A percentile compares a stretch with the other conserved stretches of the same genome.
Conservation (phyloP, 2,113 vertebrate genomes). For the Leptosomus discolor region DNA sequence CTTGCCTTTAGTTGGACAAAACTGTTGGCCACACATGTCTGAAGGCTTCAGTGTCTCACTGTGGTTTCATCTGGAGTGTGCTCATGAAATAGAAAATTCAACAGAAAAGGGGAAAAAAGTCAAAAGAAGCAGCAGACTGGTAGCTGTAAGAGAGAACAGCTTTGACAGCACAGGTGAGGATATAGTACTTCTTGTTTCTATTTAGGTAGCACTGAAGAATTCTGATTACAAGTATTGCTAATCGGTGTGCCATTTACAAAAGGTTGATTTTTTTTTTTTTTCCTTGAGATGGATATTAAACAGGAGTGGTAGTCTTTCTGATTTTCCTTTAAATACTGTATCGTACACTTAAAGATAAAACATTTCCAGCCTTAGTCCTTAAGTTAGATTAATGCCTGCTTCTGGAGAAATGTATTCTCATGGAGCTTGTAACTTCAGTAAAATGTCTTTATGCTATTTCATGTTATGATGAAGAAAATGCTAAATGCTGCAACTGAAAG, state of each 20-base stretch:
- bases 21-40: constrained; percentile 97
- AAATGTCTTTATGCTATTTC: background rate
- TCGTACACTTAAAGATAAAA: background rate
- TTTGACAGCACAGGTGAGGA: constrained; percentile 74
- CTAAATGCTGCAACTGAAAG: background rate
- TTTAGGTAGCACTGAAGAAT: background rate
- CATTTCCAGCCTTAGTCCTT: background rate
- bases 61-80: constrained; percentile 81
- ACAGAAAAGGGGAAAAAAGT: constrained; percentile 71
- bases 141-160: constrained; percentile 57
- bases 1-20: constrained; percentile 90
- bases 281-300: background rate
- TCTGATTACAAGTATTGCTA: background rate
- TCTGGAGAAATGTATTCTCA: background rate
- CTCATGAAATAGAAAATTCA: constrained; percentile 46
- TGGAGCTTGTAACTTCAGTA: background rate
- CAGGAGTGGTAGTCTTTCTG: background rate
- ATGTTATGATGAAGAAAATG: background rate
- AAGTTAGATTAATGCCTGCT: background rate
- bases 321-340: background rate
- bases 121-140: constrained; percentile 62
- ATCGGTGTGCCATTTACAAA: background rate
- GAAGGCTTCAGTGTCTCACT: constrained; percentile 92
- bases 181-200: background rate
- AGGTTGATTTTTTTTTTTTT: background rate